These are phyloP conservation scores for Petrophora chlorosata DNA, from an alignment of 2,888 invertebrate species.

Conservation along the genomic window DNA sequence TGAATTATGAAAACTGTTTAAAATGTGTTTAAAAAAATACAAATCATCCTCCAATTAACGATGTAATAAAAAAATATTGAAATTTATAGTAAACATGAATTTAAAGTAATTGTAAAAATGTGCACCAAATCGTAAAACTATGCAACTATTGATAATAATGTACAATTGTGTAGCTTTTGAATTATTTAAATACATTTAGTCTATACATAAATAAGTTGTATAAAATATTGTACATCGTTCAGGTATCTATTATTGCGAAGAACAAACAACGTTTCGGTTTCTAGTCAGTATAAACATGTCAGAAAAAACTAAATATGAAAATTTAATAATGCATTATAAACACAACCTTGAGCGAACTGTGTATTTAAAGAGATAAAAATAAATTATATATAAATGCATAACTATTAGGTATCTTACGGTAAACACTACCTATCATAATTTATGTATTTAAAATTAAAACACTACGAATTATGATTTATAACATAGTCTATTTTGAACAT, in stretches of 20 bases:
- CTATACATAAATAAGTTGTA: slow-evolving; percentile 26
- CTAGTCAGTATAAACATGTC: slow-evolving; percentile 26
- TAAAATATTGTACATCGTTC: slow-evolving; percentile 65
- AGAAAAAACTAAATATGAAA: slow-evolving; percentile 18
- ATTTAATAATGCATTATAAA: slow-evolving; percentile 37
- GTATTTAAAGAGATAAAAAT: slow-evolving; percentile 38
- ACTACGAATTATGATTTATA: too few relatives aligned
- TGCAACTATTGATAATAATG: slow-evolving; percentile 1
- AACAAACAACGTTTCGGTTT: slow-evolving; percentile 55
- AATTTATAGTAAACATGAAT: not conserved
- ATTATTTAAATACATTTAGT: too few relatives aligned
- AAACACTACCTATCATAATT: slow-evolving; percentile 4
- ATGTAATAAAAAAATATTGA: not conserved
- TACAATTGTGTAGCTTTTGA: too few relatives aligned
- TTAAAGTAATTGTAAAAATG: not conserved
- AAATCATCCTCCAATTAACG: not conserved
- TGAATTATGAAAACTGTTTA: not conserved
- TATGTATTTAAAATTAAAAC: slow-evolving; percentile 1
- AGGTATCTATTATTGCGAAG: slow-evolving; percentile 65
- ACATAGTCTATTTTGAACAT: slow-evolving; percentile 23
- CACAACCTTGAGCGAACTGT: slow-evolving; percentile 79
- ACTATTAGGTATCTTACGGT: slow-evolving; percentile 31
- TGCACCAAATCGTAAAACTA: slow-evolving; percentile 3
- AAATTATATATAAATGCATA: slow-evolving; percentile 35
- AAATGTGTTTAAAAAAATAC: not conserved